A percentile compares a stretch with the other conserved stretches of the same genome.
Conservation (phyloP, 2,113 vertebrate species). For the Ophiodon elongatus region DNA sequence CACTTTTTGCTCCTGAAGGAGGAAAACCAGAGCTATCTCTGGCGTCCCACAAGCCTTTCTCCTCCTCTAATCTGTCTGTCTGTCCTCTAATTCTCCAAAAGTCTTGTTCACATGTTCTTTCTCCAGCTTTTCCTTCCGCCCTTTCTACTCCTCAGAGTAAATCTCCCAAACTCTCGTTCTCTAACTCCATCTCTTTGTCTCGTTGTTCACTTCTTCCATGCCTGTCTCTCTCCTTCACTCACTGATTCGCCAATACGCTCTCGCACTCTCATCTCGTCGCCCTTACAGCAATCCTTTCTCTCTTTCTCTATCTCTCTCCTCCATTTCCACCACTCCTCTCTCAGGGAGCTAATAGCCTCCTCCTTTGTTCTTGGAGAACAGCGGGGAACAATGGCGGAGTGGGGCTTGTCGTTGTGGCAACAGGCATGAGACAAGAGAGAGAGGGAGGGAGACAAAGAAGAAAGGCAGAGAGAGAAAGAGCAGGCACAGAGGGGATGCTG, state of each 20-base stretch:
- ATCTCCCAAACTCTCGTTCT: constrained; percentile 50
- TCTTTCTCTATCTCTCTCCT: constrained; percentile 67
- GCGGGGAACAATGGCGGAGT: constrained; percentile 81
- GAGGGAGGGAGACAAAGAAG: constrained; percentile 75
- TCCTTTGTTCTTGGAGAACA: constrained; percentile 83
- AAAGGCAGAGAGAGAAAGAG: constrained; percentile 75
- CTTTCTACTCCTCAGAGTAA: constrained; percentile 36
- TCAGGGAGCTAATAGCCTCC: constrained; percentile 80
- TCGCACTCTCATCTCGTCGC: constrained; percentile 64
- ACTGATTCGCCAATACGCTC: constrained; percentile 58
- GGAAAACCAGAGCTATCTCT: constrained; percentile 22
- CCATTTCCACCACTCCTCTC: constrained; percentile 79
- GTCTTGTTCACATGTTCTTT: constrained; percentile 45
- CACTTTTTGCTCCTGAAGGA: constrained; percentile 28
- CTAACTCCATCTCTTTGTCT: constrained; percentile 54
- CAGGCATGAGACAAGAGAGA: constrained; percentile 78
- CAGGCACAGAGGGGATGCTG: constrained; percentile 79
- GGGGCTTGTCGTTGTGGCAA: constrained; percentile 82
- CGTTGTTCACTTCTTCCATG: constrained; percentile 39
- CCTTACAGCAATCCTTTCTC: constrained; percentile 66
- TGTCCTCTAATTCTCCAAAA: constrained; percentile 52
- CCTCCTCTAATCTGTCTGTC: constrained; percentile 52
- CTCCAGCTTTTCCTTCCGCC: constrained; percentile 15
- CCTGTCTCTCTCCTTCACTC: constrained; percentile 33
- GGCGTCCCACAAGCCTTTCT: constrained; percentile 38